A percentile compares a stretch with the other conserved stretches of the same genome.
Conservation (phyloP, 2,113 vertebrate species). For the Coregonus clupeaformis region DNA sequence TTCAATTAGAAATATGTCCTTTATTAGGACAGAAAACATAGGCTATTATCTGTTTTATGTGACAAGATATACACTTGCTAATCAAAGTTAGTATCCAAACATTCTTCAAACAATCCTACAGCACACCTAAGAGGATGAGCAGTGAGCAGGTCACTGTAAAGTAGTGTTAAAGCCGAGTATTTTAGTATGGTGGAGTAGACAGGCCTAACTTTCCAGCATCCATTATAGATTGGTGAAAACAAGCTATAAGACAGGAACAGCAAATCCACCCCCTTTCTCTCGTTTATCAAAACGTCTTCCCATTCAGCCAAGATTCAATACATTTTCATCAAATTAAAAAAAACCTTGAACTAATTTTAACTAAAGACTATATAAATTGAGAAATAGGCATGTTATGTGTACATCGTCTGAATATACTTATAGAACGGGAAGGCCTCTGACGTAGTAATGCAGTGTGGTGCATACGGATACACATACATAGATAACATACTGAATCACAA, state of each 20-base stretch:
- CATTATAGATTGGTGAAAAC: not conserved
- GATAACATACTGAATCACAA: slow-evolving; percentile 8
- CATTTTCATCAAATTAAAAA: not conserved
- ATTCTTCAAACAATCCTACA: not conserved
- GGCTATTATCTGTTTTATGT: no score
- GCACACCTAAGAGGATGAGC: not conserved
- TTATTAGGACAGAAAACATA: slow-evolving; percentile 12
- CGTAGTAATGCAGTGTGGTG: slow-evolving; percentile 59
- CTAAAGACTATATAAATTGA: not conserved
- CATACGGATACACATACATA: no score
- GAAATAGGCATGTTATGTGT: not conserved
- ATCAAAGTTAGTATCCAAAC: not conserved
- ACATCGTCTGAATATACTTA: not conserved
- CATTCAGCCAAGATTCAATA: not conserved
- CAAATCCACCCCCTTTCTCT: not conserved
- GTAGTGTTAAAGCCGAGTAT: not conserved
- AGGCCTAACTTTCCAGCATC: no score
- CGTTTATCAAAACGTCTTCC: not conserved
- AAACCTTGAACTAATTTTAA: not conserved
- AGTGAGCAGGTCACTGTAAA: not conserved
- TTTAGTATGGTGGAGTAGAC: not conserved
- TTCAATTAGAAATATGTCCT: not conserved
- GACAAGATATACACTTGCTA: no score
- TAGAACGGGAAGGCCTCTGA: slow-evolving; percentile 59
- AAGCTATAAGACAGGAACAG: not conserved